phyloP scores from a whole-genome alignment of 2,888 invertebrate genomes.

The Falcaria lacertinaria region DNA sequence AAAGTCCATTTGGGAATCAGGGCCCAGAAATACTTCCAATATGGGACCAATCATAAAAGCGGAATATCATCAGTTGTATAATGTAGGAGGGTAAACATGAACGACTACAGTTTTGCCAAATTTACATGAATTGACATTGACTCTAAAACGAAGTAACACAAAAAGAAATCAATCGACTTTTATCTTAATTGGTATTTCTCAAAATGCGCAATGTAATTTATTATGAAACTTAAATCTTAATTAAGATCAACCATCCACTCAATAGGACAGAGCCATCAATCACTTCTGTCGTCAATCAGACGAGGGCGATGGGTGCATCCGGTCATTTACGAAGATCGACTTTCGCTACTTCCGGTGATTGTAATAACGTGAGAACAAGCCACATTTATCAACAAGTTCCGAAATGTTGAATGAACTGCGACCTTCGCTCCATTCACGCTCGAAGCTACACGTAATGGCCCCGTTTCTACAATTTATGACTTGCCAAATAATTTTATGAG shows the following conservation, averaged over 20 bases:
- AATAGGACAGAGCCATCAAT: not conserved
- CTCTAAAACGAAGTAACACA: too few species aligned
- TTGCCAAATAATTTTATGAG: not conserved
- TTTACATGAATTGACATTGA: too few species aligned
- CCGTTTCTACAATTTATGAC: not conserved
- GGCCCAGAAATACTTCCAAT: too few species aligned
- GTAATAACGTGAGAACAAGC: not conserved
- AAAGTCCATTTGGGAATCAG: too few species aligned
- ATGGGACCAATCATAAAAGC: too few species aligned
- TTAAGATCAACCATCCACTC: not conserved
- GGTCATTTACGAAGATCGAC: not conserved
- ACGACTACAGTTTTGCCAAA: too few species aligned
- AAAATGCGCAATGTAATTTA: not conserved
- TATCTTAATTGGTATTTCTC: not conserved
- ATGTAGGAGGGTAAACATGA: too few species aligned
- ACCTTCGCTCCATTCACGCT: not conserved
- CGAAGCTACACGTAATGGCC: not conserved
- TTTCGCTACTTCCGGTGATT: not conserved
- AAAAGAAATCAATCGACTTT: not conserved
- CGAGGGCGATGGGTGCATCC: not conserved
- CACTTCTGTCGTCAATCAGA: not conserved
- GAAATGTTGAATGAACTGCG: not conserved
- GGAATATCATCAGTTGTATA: too few species aligned
- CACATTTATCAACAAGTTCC: not conserved
- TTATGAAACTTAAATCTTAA: not conserved